phyloP scores from a whole-genome alignment of 2,113 vertebrate species.

The Hippocampus mohnikei region DNA sequence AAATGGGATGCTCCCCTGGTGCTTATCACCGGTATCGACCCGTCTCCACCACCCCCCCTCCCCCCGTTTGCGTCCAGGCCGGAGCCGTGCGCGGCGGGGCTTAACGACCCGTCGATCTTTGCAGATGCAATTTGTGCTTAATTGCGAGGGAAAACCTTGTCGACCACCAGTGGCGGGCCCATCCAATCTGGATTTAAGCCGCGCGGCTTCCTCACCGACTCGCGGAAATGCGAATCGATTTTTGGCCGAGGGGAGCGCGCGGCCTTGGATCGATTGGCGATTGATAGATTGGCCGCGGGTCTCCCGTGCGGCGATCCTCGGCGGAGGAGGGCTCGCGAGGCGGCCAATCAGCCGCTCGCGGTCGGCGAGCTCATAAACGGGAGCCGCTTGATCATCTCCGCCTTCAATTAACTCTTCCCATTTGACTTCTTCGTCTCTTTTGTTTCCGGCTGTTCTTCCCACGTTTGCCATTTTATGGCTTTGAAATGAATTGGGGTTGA shows the following conservation, averaged over 20 bases:
- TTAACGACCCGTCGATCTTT: constrained; percentile 65
- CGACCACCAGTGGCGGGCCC: constrained; percentile 17
- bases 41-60: not conserved
- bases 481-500: not conserved
- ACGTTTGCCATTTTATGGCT: not conserved
- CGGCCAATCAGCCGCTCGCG: no score
- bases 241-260: constrained; percentile 28
- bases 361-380: not conserved
- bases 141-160: constrained; percentile 64
- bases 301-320: not conserved
- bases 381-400: not conserved
- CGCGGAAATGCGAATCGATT: constrained; percentile 67
- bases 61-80: constrained; percentile 19
- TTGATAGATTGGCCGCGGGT: constrained; percentile 44
- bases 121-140: constrained; percentile 69
- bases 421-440: not conserved
- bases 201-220: constrained; percentile 32
- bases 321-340: not conserved
- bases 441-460: not conserved
- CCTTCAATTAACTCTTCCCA: not conserved
- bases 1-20: constrained; percentile 16
- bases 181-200: constrained; percentile 62
- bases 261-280: constrained; percentile 55
- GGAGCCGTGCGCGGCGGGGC: constrained; percentile 18
- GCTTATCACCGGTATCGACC: constrained; percentile 43